Evolutionary conservation across 1,140 invertebrate genomes (phyloP), one percentile per base, ranked within the genome.

Genomic region (Drosophila leontia): DNA sequence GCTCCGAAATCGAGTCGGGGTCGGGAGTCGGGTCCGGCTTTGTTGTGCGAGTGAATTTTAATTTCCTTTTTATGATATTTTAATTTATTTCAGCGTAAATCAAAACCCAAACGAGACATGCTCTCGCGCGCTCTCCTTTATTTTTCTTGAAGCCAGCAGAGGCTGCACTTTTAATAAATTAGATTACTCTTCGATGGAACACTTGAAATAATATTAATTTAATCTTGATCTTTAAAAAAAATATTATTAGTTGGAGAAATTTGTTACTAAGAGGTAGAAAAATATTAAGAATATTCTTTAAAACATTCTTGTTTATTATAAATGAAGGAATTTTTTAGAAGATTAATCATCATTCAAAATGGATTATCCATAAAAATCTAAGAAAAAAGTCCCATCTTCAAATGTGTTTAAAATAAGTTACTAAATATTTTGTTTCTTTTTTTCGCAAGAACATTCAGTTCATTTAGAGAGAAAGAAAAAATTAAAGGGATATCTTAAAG

Each of bases 41-140:
- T 87, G 79, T 80, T 83, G 67, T 87, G 59, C 78, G 85, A 92
- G 82, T 91, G 91, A 92, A 92, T 92, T 92, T 92, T 91, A 92
- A 92, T 92, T 92, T 92, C 87, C 84, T 92, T 91, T 92, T 92
- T 92, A 92, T 91, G 86, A 92, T 92, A 92, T 92, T 92, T 92
- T 92, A 92, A 92, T 92, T 92, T 92, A 92, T 92, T 92, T 92
- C 75, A 79, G 87, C 88, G 87, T 92, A 92, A 92, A 92, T 92
- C 91, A 92, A 90, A 88, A 90, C 53, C 78, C 70, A 85, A 90
- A 90, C 85, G 85, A 90, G 85, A 69, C 75, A 39, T 41, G 71
- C 82, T 81, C 60, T 60, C 70, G 42, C 29, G 37, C 69, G 12
- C 42, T 45, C 23, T 53, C 45, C 48, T 65, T 62, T 62, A 34